Percentiles rank a stretch among this genome's conserved stretches.
Conservation (phyloP, 2,888 invertebrate species). For the Folsomia manolachei region DNA sequence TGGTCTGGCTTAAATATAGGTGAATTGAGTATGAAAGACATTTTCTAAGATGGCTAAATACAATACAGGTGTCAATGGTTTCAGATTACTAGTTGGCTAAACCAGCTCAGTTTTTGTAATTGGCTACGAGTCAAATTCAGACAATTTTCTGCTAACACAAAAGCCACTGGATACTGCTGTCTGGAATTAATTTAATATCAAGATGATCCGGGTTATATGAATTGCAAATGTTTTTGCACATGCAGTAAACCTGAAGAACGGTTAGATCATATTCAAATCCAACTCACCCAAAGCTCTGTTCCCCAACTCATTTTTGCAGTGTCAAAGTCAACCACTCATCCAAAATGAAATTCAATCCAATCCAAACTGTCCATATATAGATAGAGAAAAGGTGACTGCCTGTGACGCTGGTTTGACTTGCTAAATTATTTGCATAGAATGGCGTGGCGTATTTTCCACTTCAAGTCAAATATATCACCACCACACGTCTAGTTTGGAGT, state of each 20-base stretch:
- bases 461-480: background rate
- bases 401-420: too few relatives aligned
- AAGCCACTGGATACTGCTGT: background rate
- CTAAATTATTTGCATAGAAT: background rate
- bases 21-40: too few relatives aligned
- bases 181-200: background rate
- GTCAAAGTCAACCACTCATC: conserved; percentile 3
- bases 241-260: too few relatives aligned
- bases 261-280: too few relatives aligned
- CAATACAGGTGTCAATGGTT: background rate
- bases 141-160: too few relatives aligned
- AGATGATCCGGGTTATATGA: too few relatives aligned
- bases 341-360: conserved; percentile 1
- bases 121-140: too few relatives aligned
- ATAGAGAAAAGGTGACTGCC: background rate
- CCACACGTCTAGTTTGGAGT: background rate
- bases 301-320: conserved; percentile 52
- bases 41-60: too few relatives aligned
- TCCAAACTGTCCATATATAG: conserved; percentile 3
- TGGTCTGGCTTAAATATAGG: too few relatives aligned
- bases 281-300: conserved; percentile 53
- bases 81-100: background rate
- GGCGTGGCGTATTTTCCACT: background rate
- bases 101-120: too few relatives aligned
- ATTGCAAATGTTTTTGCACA: too few relatives aligned